Evolutionary conservation across 2,113 vertebrate genomes (phyloP), one percentile per base, ranked within the genome.

Genomic region (Antechinus flavipes): DNA sequence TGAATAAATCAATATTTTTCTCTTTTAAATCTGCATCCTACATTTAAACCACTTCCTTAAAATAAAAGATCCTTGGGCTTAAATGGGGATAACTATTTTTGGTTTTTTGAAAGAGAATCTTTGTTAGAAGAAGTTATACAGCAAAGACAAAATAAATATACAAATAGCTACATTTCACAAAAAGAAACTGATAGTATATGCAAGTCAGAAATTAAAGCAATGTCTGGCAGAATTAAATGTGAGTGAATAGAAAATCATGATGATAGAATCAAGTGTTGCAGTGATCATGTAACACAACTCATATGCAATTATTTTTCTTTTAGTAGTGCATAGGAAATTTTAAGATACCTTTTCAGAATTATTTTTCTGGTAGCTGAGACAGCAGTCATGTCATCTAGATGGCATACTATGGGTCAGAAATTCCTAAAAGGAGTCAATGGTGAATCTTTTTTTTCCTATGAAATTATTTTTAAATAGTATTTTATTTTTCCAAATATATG

Each of bases 191-290:
- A 54, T 94, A 91, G 89, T 97, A 90, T 93, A 53, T 61, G 93
- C 54, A 35, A 91, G 93, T 61, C 96, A 98, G 91, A 97, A 98
- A 96, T 95, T 95, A 94, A 95, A 98, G 91, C 47, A 95, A 54
- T 30, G 94, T 54, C 46, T 98, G 94, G 92, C 26, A 42, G 96
- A 93, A 11, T 90, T 94, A 50, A 97, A 35, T 93, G 97, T 94
- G 22, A 97, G 19, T 53, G 94, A 98, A 95, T 9, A 97, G 90
- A 95, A 93, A 96, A 96, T 93, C 25, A 61, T 42, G n/a, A 9
- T 93, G 27, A 92, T 97, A 94, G 90, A 95, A 89, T 76, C 89
- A 95, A 19, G 30, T 95, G 54, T 93, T 93, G 52, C 27, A 93
- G 16, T 90, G 30, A 19, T 91, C 50, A 89, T 0, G 6, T 42